These are phyloP conservation scores for Leptinotarsa undecemlineata DNA, from an alignment of 1,140 invertebrate species.

Conservation along the genomic window DNA sequence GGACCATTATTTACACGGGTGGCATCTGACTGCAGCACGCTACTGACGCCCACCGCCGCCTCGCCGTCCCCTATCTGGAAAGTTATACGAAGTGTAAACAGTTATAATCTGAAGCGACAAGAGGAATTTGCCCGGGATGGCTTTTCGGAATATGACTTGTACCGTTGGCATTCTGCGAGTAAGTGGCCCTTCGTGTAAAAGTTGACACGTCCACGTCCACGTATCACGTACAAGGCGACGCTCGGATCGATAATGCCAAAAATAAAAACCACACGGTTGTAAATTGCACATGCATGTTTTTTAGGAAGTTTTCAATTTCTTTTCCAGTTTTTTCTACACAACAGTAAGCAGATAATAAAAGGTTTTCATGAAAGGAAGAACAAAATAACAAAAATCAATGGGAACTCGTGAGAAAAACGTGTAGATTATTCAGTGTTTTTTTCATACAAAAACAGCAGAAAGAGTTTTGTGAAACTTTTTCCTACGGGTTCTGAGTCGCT, in stretches of 20 bases:
- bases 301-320: background rate
- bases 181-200: background rate
- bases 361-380: too few species aligned
- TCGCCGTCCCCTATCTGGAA: background rate
- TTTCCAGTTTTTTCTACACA: background rate
- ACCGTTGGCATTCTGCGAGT: background rate
- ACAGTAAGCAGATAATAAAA: too few species aligned
- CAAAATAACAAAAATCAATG: too few species aligned
- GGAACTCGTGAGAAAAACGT: too few species aligned
- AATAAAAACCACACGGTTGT: too few species aligned
- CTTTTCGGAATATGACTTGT: constrained; percentile 9
- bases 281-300: background rate
- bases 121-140: background rate
- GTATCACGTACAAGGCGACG: background rate
- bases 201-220: too few species aligned
- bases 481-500: too few species aligned
- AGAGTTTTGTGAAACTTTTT: too few species aligned
- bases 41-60: background rate
- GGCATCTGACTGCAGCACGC: constrained; percentile 6
- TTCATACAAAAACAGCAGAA: too few species aligned
- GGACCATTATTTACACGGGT: background rate
- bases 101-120: constrained; percentile 10
- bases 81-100: constrained; percentile 4
- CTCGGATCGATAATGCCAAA: background rate
- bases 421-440: too few species aligned